Conservation (phyloP, 2,797 vertebrate species). For the Morelia viridis region DNA sequence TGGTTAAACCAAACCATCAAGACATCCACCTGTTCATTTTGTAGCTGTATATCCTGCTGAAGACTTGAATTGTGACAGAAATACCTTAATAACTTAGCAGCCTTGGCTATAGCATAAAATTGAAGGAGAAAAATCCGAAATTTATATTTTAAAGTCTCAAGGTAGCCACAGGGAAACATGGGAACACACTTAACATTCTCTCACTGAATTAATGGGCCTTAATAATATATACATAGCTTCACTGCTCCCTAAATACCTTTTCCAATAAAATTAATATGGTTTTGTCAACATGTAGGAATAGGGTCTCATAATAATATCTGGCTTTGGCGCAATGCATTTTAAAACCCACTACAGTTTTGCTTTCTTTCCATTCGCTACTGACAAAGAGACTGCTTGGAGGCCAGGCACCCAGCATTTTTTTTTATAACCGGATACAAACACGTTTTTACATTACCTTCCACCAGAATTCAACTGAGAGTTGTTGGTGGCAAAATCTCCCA, state of each 20-base stretch:
- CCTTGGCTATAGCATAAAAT: neutral
- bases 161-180: neutral
- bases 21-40: neutral
- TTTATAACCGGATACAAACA: too few relatives aligned
- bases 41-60: neutral
- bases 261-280: neutral
- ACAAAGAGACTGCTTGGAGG: neutral
- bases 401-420: neutral
- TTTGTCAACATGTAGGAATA: too few relatives aligned
- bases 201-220: neutral
- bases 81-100: too few relatives aligned
- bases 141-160: neutral
- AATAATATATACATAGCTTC: neutral
- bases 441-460: neutral
- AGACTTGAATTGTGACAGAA: neutral
- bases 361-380: neutral
- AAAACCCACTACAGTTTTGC: neutral
- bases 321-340: neutral
- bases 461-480: neutral
- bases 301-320: neutral
- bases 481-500: neutral
- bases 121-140: neutral
- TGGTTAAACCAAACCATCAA: neutral
- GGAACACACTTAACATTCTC: neutral
- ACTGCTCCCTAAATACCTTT: neutral